A percentile compares a stretch with the other conserved stretches of the same genome.
These are phyloP conservation scores for Gadus macrocephalus DNA, from an alignment of 2,113 vertebrate species.

Conservation along the genomic window DNA sequence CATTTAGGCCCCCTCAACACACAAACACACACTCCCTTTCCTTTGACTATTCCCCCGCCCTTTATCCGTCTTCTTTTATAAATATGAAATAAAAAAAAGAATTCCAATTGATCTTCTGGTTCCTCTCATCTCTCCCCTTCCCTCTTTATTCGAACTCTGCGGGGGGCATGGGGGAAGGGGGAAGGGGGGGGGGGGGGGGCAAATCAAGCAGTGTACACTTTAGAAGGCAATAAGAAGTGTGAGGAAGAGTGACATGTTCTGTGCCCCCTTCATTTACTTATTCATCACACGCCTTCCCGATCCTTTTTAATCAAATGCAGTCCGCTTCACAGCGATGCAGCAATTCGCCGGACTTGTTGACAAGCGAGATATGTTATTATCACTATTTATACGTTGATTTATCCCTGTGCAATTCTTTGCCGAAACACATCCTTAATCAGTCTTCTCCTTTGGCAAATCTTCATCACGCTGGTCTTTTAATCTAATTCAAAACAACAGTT, in stretches of 20 bases:
- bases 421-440: constrained; percentile 17
- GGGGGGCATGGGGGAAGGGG: not conserved
- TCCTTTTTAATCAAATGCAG: constrained; percentile 15
- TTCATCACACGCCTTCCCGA: not conserved
- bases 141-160: constrained; percentile 7
- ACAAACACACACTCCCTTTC: no score
- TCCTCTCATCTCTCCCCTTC: constrained; percentile 26
- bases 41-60: not conserved
- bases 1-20: no score
- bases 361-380: constrained; percentile 11
- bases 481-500: constrained; percentile 31
- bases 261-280: not conserved
- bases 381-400: constrained; percentile 14
- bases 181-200: not conserved
- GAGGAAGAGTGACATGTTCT: not conserved
- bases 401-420: constrained; percentile 1
- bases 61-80: constrained; percentile 9
- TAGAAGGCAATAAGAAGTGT: not conserved
- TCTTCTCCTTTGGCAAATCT: constrained; percentile 9
- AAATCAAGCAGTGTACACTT: constrained; percentile 9
- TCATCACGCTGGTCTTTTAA: constrained; percentile 26
- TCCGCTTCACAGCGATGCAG: not conserved
- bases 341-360: constrained; percentile 8
- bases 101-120: constrained; percentile 31
- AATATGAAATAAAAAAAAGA: constrained; percentile 31